Conservation (phyloP, 2,113 vertebrate species). For the Larimichthys crocea region DNA sequence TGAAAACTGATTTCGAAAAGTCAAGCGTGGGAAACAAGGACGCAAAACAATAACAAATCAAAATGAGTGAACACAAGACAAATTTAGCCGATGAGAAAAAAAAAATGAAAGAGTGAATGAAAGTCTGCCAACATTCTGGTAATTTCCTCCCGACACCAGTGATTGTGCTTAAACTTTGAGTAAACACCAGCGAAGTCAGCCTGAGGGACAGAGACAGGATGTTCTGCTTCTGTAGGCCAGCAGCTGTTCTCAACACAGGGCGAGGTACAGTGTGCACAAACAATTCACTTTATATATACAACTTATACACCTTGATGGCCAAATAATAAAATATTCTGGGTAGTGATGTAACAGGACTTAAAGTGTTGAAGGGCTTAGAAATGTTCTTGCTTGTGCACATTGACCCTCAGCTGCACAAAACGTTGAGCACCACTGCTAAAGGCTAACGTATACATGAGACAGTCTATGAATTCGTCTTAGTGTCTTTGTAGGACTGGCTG, state of each 20-base stretch:
- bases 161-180: conserved; percentile 53
- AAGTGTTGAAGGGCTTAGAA: not conserved
- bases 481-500: conserved; percentile 87
- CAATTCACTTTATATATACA: not conserved
- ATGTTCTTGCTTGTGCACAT: not conserved
- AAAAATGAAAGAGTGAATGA: conserved; percentile 2
- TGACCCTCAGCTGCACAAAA: not conserved
- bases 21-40: conserved; percentile 8
- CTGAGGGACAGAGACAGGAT: conserved; percentile 27
- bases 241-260: conserved; percentile 28
- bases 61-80: conserved; percentile 32
- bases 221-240: conserved; percentile 41
- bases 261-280: not conserved
- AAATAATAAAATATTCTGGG: not conserved
- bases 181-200: conserved; percentile 38
- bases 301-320: not conserved
- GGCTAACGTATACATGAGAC: not conserved
- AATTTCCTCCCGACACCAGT: conserved; percentile 38
- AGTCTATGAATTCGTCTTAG: conserved; percentile 35
- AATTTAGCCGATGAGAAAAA: conserved; percentile 24
- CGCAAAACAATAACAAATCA: conserved; percentile 20
- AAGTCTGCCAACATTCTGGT: conserved; percentile 30
- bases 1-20: conserved; percentile 20
- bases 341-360: not conserved
- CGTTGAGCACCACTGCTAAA: not conserved